A percentile compares a stretch with the other conserved stretches of the same genome.
Conservation (phyloP, 2,797 vertebrate genomes). For the Lates japonicus region DNA sequence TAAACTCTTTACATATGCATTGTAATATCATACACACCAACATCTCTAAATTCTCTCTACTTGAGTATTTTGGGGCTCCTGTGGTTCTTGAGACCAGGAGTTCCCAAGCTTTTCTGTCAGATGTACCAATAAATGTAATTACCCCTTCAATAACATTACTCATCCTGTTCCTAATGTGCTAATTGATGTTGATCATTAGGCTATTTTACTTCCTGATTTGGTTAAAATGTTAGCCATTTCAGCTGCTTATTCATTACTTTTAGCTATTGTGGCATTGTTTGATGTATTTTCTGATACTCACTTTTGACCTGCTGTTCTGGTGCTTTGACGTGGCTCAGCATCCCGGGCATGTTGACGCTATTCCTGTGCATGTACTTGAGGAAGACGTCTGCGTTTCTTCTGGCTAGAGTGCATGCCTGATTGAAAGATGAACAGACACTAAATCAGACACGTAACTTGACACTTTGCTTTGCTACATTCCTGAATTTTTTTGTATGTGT, state of each 20-base stretch:
- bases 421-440: background rate
- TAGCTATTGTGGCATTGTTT: background rate
- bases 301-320: slow-evolving; percentile 97
- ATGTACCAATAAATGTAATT: background rate
- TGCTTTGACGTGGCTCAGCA: slow-evolving; percentile 95
- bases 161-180: background rate
- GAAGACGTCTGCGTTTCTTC: slow-evolving; percentile 95
- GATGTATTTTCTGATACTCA: slow-evolving; percentile 74
- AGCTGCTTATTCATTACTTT: background rate
- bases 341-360: slow-evolving; percentile 95
- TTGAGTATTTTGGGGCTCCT: background rate
- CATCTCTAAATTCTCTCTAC: background rate
- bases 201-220: too few species aligned
- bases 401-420: slow-evolving; percentile 93
- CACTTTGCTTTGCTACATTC: background rate
- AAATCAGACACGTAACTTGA: slow-evolving; percentile 6
- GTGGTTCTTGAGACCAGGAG: background rate
- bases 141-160: background rate
- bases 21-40: background rate
- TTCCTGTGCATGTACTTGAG: slow-evolving; percentile 96
- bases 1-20: background rate
- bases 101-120: too few species aligned
- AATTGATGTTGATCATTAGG: background rate
- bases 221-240: too few species aligned
- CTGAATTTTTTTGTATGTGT: background rate